Evolutionary conservation across 2,113 vertebrate genomes (phyloP).

Genomic region (Lasiurus cinereus): DNA sequence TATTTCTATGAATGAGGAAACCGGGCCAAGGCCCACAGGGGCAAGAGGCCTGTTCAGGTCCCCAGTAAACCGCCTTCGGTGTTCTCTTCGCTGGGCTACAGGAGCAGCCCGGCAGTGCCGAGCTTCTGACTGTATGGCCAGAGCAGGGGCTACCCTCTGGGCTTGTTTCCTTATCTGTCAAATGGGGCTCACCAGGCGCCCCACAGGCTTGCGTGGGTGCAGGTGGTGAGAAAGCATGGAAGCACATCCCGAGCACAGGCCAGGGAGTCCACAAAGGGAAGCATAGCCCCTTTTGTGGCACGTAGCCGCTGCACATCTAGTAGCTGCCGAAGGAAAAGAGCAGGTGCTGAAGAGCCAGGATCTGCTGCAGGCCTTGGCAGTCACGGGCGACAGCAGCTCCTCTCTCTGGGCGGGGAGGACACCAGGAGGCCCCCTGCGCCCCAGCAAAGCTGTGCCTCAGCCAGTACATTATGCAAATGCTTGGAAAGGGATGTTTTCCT

Average conservation of each 20-base stretch:
- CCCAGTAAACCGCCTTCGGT: not conserved
- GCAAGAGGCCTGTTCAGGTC: not conserved
- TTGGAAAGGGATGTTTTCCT: not conserved
- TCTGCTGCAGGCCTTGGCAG: too few species aligned
- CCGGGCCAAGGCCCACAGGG: not conserved
- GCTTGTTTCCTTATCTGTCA: not conserved
- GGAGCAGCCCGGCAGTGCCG: not conserved
- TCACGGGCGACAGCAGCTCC: not conserved
- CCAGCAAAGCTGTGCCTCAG: not conserved
- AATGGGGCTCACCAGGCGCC: not conserved
- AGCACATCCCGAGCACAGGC: not conserved
- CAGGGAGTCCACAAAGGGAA: fast-evolving
- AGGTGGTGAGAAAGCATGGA: fast-evolving
- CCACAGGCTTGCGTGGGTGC: not conserved
- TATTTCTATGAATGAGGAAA: not conserved
- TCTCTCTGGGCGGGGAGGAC: not conserved
- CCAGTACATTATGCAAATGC: not conserved
- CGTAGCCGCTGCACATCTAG: too few species aligned
- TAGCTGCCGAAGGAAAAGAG: not conserved
- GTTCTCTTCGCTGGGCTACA: not conserved
- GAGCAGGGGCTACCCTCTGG: not conserved
- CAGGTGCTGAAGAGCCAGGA: not conserved
- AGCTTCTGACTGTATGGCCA: not conserved
- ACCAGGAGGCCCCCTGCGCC: not conserved
- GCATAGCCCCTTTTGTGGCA: not conserved